phyloP scores from a whole-genome alignment of 2,113 vertebrate species.

The Hippolais icterina region DNA sequence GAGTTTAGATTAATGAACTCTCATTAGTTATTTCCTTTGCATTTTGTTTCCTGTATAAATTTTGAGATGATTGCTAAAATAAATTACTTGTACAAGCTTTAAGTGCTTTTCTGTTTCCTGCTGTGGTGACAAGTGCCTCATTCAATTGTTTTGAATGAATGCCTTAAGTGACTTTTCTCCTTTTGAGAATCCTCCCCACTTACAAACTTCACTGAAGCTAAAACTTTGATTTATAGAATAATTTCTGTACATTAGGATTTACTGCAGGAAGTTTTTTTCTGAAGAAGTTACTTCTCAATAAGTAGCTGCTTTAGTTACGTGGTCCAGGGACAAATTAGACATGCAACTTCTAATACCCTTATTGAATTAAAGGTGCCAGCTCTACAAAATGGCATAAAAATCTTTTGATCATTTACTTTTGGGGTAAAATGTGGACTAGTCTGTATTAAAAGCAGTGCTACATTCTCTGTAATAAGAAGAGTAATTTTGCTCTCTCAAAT shows the following conservation, averaged over 20 bases:
- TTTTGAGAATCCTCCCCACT: constrained; percentile 1
- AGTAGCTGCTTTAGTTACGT: not conserved
- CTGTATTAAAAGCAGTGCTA: accelerated
- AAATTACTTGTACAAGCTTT: constrained; percentile 63
- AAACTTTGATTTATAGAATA: constrained; percentile 30
- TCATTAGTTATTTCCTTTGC: constrained; percentile 69
- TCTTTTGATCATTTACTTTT: not conserved
- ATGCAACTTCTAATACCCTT: not conserved
- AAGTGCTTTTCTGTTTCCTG: constrained; percentile 62
- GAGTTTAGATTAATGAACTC: constrained; percentile 57
- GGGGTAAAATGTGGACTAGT: not conserved
- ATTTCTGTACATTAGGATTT: not conserved
- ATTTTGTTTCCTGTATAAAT: constrained; percentile 68
- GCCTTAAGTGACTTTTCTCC: constrained; percentile 52
- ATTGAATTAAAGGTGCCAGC: not conserved
- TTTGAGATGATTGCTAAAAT: constrained; percentile 66
- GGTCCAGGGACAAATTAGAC: not conserved
- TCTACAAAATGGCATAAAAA: not conserved
- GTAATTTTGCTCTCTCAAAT: not conserved
- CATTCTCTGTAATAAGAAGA: not conserved
- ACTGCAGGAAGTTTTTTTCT: not conserved
- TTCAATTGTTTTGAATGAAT: constrained; percentile 66
- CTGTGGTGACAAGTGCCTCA: constrained; percentile 62
- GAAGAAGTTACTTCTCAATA: not conserved
- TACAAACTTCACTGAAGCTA: constrained; percentile 27